These are phyloP conservation scores for Limnephilus auricula DNA, from an alignment of 2,888 invertebrate genomes.

Conservation along the genomic window DNA sequence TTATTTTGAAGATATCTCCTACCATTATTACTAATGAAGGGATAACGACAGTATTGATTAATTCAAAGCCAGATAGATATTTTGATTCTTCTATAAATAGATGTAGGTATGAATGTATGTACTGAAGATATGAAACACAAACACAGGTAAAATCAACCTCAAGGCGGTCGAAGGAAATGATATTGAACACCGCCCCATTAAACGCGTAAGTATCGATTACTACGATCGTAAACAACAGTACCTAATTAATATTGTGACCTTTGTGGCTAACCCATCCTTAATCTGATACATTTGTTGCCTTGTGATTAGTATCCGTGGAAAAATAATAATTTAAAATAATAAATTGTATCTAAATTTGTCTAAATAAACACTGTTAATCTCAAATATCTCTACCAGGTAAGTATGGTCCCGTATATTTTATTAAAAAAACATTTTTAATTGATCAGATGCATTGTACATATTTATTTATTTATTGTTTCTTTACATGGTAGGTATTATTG, in stretches of 20 bases:
- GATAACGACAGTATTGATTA: background rate
- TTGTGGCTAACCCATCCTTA: background rate
- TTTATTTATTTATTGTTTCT: no score
- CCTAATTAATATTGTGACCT: slow-evolving; percentile 2
- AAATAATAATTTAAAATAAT: no score
- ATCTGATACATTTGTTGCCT: background rate
- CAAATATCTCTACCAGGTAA: no score
- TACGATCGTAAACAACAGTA: background rate
- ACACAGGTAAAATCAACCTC: background rate
- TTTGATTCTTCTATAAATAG: background rate
- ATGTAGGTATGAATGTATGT: background rate
- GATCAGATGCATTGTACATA: no score
- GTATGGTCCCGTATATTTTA: no score
- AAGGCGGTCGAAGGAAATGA: slow-evolving; percentile 37
- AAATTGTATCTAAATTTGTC: no score
- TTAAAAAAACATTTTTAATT: no score
- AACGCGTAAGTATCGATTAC: slow-evolving; percentile 43
- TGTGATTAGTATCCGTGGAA: background rate
- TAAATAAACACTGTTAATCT: no score
- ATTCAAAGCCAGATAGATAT: background rate
- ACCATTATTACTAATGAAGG: background rate
- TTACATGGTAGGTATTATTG: no score
- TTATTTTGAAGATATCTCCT: background rate
- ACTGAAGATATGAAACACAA: background rate
- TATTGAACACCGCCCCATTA: slow-evolving; percentile 47